Base-by-base conservation (phyloP, 2,113 vertebrate genomes). In the Pampusana beccarii region DNA sequence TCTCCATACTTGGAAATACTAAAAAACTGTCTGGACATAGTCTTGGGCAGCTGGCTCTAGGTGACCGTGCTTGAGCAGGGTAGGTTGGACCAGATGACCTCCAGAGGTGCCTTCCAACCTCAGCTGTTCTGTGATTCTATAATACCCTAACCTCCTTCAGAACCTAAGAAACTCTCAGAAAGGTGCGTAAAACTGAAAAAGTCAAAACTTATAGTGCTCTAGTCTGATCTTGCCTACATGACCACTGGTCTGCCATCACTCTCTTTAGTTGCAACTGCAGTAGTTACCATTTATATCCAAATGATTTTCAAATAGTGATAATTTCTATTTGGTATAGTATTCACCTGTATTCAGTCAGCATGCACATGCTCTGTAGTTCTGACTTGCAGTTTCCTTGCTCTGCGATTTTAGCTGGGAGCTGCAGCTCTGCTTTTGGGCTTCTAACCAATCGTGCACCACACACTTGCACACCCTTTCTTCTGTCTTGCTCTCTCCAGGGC, bases 21-120 rank as follows among this genome's bases (percentile, higher is more conserved):
- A 34, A 50, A 9, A 86, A 69, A 18, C 21, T 0, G 0, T 20
- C 25, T 33, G 40, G 40, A 81, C 1, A 1, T 42, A 23, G 15
- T 62, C 40, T 34, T 61, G 29, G 21, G 9, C 31, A 42, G 2
- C 60, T 50, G 29, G 40, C 53, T 42, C 5, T 61, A 42, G n/a
- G 25, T 80, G 53, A 29, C 15, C n/a, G 3, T 13, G 34, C 40
- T 36, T 67, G 38, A 74, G n/a, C 46, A 67, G 40, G 17, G 25
- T 3, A 7, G 18, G 44, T 56, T 70, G 80, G 25, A 57, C 5
- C 17, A 50, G 12, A 36, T 54, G 38, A 66, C 9, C 16, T 40
- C 9, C n/a, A 58, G 66, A 80, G 13, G 16, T 40, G 33, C 8
- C 7, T 60, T 80, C 58, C 38, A 78, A 17, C 46, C 24, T 69